A percentile compares a stretch with the other conserved stretches of the same genome.
Conservation (phyloP, 2,888 invertebrate genomes). For the Parapristionchus giblindavisi region DNA sequence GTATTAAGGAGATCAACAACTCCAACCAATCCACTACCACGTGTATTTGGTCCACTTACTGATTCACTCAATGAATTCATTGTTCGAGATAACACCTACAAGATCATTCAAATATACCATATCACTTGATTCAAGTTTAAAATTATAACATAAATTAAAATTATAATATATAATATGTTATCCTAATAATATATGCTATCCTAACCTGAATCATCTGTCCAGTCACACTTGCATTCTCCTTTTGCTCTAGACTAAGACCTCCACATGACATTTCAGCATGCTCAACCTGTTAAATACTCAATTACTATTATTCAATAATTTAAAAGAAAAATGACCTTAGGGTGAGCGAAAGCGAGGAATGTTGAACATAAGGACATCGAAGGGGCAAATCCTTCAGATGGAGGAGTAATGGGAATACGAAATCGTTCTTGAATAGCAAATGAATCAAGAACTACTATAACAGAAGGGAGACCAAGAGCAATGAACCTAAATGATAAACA, state of each 20-base stretch:
- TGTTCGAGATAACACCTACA: conserved; percentile 72
- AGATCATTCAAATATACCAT: conserved; percentile 12
- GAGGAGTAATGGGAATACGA: conserved; percentile 48
- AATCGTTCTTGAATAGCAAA: conserved; percentile 50
- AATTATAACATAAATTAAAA: too few relatives aligned
- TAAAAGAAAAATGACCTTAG: conserved; percentile 42
- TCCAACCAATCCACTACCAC: conserved; percentile 51
- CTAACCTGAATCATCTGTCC: conserved; percentile 25
- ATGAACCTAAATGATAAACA: conserved; percentile 49
- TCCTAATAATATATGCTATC: too few relatives aligned
- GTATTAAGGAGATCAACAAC: conserved; percentile 46
- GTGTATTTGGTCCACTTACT: conserved; percentile 53
- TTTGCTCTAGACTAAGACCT: conserved; percentile 43
- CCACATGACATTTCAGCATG: conserved; percentile 41
- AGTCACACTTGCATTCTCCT: neutral
- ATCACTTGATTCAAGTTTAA: neutral
- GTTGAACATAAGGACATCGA: conserved; percentile 56
- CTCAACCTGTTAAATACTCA: conserved; percentile 7
- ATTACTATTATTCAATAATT: neutral
- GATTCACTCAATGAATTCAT: conserved; percentile 72
- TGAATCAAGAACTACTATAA: conserved; percentile 71
- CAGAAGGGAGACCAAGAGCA: conserved; percentile 63
- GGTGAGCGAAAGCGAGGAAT: conserved; percentile 61
- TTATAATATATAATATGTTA: too few relatives aligned
- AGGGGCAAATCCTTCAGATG: conserved; percentile 53